A percentile compares a stretch with the other conserved stretches of the same genome.
Evolutionary conservation across 2,888 invertebrate species (phyloP).

Genomic region (Eupithecia pulchellata): DNA sequence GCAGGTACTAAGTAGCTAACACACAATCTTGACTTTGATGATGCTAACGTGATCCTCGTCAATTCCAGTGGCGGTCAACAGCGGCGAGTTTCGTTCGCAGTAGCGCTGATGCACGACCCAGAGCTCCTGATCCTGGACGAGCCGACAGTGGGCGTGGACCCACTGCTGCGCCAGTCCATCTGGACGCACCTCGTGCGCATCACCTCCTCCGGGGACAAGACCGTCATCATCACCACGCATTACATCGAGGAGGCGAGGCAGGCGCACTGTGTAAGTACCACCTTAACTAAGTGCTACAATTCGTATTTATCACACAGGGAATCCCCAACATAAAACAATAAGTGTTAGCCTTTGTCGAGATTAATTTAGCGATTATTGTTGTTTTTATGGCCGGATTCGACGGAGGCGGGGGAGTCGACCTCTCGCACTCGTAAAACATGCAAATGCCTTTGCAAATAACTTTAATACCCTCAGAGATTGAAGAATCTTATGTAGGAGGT

Average conservation of each 20-base stretch:
- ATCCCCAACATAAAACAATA: background rate
- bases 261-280: slow-evolving; percentile 92
- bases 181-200: slow-evolving; percentile 97
- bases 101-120: slow-evolving; percentile 96
- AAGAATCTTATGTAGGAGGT: background rate
- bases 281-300: too few species aligned
- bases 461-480: background rate
- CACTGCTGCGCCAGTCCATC: slow-evolving; percentile 94
- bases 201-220: slow-evolving; percentile 95
- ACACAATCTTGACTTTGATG: background rate
- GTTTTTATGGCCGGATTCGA: background rate
- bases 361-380: slow-evolving; percentile 2
- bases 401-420: background rate
- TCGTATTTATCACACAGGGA: slow-evolving; percentile 2
- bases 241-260: slow-evolving; percentile 98
- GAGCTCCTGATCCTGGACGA: slow-evolving; percentile 96
- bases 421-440: background rate
- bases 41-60: background rate
- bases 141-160: slow-evolving; percentile 97
- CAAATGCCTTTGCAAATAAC: background rate
- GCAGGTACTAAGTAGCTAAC: too few species aligned
- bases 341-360: background rate
- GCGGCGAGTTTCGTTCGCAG: slow-evolving; percentile 95
- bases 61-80: slow-evolving; percentile 94
- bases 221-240: slow-evolving; percentile 93